phyloP scores from a whole-genome alignment of 2,113 vertebrate genomes.

The Zosterops borbonicus region DNA sequence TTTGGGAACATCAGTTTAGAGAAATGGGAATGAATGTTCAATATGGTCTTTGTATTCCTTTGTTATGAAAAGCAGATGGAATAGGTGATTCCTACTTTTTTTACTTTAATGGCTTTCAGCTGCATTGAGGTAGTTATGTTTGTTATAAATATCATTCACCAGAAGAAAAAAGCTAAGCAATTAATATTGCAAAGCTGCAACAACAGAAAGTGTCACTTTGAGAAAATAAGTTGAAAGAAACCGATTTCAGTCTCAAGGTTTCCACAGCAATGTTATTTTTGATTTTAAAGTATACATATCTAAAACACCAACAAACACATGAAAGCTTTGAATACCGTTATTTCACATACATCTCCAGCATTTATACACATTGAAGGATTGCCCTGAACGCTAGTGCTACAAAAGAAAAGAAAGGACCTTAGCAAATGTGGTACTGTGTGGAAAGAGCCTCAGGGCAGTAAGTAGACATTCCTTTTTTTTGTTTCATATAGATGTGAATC shows the following conservation, averaged over 20 bases:
- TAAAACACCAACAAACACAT: not conserved
- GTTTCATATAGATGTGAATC: not conserved
- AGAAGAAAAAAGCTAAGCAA: not conserved
- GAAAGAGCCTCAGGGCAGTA: not conserved
- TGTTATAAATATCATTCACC: not conserved
- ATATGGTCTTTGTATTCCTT: not conserved
- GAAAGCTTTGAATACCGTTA: not conserved
- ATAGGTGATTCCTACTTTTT: not conserved
- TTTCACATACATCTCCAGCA: not conserved
- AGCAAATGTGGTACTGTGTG: not conserved
- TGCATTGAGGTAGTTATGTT: not conserved
- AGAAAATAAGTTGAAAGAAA: not conserved
- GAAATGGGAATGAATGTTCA: not conserved
- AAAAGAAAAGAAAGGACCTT: not conserved
- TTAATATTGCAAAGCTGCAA: not conserved
- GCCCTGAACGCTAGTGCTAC: not conserved
- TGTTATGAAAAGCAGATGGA: not conserved
- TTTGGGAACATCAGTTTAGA: not conserved
- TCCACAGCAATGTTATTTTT: not conserved
- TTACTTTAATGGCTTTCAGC: not conserved
- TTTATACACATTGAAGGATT: not conserved
- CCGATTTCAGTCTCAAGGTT: not conserved
- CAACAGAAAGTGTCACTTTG: not conserved
- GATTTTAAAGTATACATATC: not conserved
- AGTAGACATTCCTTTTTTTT: not conserved